Evolutionary conservation across 2,113 vertebrate genomes (phyloP).

Genomic region (Myotis brandtii): DNA sequence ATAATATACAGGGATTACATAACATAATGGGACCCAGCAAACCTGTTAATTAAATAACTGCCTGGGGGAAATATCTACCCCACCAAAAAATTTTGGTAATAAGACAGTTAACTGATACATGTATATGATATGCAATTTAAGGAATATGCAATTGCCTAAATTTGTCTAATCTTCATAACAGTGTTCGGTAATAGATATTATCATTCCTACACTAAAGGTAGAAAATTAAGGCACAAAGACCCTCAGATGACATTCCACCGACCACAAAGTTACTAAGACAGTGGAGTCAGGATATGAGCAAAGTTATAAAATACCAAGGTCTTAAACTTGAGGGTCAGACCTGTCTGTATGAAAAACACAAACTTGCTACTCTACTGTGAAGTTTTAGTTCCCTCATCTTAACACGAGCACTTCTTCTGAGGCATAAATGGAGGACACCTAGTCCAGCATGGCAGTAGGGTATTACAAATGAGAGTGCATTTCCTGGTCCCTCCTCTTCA

Average conservation of each 20-base stretch:
- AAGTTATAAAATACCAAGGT: background rate
- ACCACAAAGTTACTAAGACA: background rate
- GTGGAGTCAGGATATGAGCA: background rate
- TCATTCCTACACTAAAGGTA: slow-evolving; percentile 26
- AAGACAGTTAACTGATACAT: background rate
- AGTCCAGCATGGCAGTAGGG: background rate
- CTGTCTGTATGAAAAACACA: background rate
- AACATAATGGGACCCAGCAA: slow-evolving; percentile 5
- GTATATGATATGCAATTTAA: background rate
- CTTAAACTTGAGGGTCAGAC: background rate
- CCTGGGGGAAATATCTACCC: slow-evolving; percentile 13
- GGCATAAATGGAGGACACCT: background rate
- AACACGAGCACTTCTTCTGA: background rate
- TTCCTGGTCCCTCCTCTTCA: background rate
- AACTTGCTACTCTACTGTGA: background rate
- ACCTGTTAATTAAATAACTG: background rate
- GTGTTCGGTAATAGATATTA: background rate
- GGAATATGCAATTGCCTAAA: background rate
- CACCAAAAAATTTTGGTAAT: background rate
- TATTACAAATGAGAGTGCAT: background rate
- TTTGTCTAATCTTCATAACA: background rate
- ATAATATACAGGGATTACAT: background rate
- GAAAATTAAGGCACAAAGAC: background rate
- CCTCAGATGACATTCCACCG: background rate
- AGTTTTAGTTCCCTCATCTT: background rate